Evolutionary conservation across 2,797 vertebrate species (phyloP), one percentile per base, ranked within the genome.

Genomic region (Pteronotus mesoamericanus): DNA sequence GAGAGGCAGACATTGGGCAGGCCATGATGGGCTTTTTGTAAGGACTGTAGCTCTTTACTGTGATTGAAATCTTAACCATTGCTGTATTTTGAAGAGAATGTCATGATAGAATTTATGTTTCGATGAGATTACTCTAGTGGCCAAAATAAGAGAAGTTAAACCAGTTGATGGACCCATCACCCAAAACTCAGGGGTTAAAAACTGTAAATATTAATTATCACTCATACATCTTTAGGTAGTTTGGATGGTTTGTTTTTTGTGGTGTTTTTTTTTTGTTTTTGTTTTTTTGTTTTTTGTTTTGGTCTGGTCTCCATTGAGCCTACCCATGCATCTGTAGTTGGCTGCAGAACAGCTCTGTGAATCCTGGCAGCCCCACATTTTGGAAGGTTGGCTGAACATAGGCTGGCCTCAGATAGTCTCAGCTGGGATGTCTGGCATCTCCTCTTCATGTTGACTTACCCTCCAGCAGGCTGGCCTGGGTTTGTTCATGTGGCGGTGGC

Each of bases 41-140:
- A 71, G 29, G 22, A 57, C 15, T 29, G 6, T 64, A 53, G 3
- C 29, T 80, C 74, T 94, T 80, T 44, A 32, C 24, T 82, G 6
- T 21, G 15, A 51, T 37, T 78, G 19, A 71, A 71, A 93, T 69
- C 57, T 26, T n/a, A 91, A 53, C 19, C 26, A 10, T 48, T 84
- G 37, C 10, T 80, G 4, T 55, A 18, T 71, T 82, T 91, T 61
- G 7, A 86, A 10, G 46, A 34, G n/a, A 22, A 3, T 21, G 2
- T 42, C 26, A n/a, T 37, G 19, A 37, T 18, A 11, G 82, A 86
- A 42, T 11, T 61, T 66, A 72, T 6, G 42, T 42, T 75, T 94
- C 64, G 32, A 77, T 42, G 46, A 71, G 15, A 77, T 77, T 94
- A 83, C 89, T 82, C 21, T 78, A 39, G 46, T 53, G 26, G 32